Evolutionary conservation across 2,797 vertebrate species (phyloP), one percentile per base, ranked within the genome.

Genomic region (Anguilla marmorata): DNA sequence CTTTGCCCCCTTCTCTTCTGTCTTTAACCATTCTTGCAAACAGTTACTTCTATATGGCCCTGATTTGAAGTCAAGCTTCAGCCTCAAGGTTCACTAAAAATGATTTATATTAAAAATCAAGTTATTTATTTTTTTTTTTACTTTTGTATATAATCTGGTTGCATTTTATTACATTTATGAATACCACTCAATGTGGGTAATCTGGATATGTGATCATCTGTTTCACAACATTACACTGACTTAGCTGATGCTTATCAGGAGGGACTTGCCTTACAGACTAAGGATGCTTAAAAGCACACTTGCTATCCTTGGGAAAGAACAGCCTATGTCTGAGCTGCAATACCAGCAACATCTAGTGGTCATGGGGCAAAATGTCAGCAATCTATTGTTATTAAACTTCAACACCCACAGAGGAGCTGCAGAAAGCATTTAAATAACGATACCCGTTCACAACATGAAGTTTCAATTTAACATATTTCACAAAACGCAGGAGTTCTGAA

Each of bases 331-430:
- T 82, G 79, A 82, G 79, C 24, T 82, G 79, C 9, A 82, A 7
- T 82, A 82, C 45, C 45, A 82, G 79, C 79, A 16, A 48, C 79
- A 82, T 82, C 79, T 82, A 82, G 79, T 82, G 79, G 79, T 82
- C 79, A 82, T 82, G 6, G 21, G 45, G 27, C 19, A 82, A 50
- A 82, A 48, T 80, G 76, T 48, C 14, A 30, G 76, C 37, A 45
- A 80, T 45, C 76, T 74, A 16, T 74, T 74, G 69, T 74, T 21
- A 48, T 19, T 7, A 72, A 48, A 79, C 33, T 5, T 16, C 74
- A 37, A 79, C 30, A 16, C 33, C 30, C 14, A 41, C 14, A 79
- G 33, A 41, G 33, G 16, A 45, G 48, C 21, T 80, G 33, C 5
- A 48, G 12, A 79, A 79, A 72, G n/a, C 8, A 69, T 1, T n/a